phyloP scores from a whole-genome alignment of 2,113 vertebrate genomes.

The Centrocercus urophasianus region DNA sequence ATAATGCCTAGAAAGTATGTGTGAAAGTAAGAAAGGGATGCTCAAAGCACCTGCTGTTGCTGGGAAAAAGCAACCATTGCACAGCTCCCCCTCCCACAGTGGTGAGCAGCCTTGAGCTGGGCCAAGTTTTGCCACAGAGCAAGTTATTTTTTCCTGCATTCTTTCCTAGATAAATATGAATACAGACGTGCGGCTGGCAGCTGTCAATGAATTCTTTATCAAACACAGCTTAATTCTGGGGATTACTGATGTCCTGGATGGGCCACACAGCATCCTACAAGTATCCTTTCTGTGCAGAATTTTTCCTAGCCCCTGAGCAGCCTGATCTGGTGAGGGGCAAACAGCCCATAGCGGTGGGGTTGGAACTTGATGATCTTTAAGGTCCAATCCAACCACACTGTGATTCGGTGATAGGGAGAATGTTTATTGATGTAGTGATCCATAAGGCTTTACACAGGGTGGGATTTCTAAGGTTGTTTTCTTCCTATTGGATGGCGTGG shows the following conservation, averaged over 20 bases:
- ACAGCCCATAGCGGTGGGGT: too few species aligned
- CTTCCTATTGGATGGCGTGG: not conserved
- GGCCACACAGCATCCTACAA: conserved; percentile 70
- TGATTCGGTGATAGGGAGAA: not conserved
- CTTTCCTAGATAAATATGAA: conserved; percentile 77
- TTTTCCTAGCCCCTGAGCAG: not conserved
- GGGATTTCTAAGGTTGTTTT: not conserved
- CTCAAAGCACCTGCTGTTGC: rapidly evolving
- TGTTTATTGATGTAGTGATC: not conserved
- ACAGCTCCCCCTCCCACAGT: rapidly evolving
- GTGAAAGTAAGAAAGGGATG: not conserved
- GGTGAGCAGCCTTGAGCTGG: not conserved
- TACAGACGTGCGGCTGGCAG: conserved; percentile 80
- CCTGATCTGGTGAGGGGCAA: too few species aligned
- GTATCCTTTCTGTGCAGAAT: conserved; percentile 57
- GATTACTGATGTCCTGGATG: conserved; percentile 71
- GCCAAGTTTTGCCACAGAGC: not conserved
- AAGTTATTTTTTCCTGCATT: not conserved
- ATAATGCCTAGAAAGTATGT: not conserved
- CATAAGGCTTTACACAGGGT: not conserved
- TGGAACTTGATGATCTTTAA: too few species aligned
- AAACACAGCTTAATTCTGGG: conserved; percentile 77
- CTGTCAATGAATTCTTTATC: conserved; percentile 79
- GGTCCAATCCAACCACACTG: too few species aligned
- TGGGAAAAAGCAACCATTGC: not conserved